phyloP scores from a whole-genome alignment of 1,140 invertebrate species.

The Ceratina calcarata region DNA sequence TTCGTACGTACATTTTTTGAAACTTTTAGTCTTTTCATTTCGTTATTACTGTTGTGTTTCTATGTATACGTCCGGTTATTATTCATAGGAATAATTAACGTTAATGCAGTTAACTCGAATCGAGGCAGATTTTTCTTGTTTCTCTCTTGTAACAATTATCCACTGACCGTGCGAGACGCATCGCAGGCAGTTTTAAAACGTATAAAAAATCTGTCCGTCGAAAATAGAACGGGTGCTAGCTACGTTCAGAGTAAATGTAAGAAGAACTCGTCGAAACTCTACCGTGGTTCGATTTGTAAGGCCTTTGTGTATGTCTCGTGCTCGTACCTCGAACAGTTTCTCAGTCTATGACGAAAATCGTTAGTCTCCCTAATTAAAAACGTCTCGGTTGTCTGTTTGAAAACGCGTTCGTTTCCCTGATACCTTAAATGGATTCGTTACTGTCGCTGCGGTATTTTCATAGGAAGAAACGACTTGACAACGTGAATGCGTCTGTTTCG shows the following conservation, averaged over 20 bases:
- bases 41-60: slow-evolving; percentile 11
- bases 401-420: too few species aligned
- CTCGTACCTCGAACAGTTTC: not conserved
- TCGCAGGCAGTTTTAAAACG: slow-evolving; percentile 31
- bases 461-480: too few species aligned
- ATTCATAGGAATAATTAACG: not conserved
- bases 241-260: slow-evolving; percentile 16
- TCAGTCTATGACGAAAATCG: not conserved
- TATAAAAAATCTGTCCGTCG: slow-evolving; percentile 52
- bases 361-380: slow-evolving; percentile 1
- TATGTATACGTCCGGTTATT: not conserved
- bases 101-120: slow-evolving; percentile 4
- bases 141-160: slow-evolving; percentile 10
- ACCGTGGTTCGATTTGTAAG: slow-evolving; percentile 29
- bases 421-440: not conserved
- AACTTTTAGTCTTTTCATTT: slow-evolving; percentile 12
- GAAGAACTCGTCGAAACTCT: slow-evolving; percentile 26
- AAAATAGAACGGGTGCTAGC: slow-evolving; percentile 44
- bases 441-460: not conserved
- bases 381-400: not conserved
- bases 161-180: not conserved
- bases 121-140: not conserved
- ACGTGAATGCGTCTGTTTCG: not conserved
- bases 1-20: too few species aligned
- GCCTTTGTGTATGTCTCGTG: slow-evolving; percentile 41